Evolutionary conservation across 2,113 vertebrate genomes (phyloP), one percentile per base, ranked within the genome.

Genomic region (Leptodactylus fuscus): DNA sequence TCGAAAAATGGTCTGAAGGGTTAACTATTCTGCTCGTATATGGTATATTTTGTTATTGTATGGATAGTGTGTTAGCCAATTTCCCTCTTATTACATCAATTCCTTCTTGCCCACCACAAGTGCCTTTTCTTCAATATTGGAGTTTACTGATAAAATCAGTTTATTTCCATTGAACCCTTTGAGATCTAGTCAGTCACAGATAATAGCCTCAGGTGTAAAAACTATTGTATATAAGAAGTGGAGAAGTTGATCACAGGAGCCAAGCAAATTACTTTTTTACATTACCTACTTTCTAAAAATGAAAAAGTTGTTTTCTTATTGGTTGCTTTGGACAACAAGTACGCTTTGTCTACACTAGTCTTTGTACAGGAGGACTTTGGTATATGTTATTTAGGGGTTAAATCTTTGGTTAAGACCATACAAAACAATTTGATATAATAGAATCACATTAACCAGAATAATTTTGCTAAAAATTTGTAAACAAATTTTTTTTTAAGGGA

Each of bases 81-180:
- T n/a, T 41, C n/a, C 58, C 16, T 6, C 51, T 49, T 18, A n/a
- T 27, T 32, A 22, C 7, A 29, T 12, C 13, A 16, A 49, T 15
- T 38, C 32, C 81, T 41, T 74, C 13, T 24, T 29, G 34, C 8
- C 82, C 53, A 22, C 34, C 38, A 7, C 69, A 83, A 60, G 82
- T 74, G 82, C 82, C 81, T 83, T 74, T 34, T 73, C 29, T 73
- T 44, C 27, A 60, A 58, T 22, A 83, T 60, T 15, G 34, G 38
- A 24, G 6, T 60, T 15, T 74, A 60, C 36, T 29, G 24, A 75
- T 75, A 32, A 71, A 24, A 46, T 34, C 41, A 48, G 1, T 58
- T 4, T 53, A 38, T 51, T 55, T 18, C 49, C 34, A 58, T 58
- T 51, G 0, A 76, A 51, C 5, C 32, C 3, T 78, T 55, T n/a